Base-by-base conservation (phyloP, 1,140 invertebrate species). In the Zaprionus taronus region DNA sequence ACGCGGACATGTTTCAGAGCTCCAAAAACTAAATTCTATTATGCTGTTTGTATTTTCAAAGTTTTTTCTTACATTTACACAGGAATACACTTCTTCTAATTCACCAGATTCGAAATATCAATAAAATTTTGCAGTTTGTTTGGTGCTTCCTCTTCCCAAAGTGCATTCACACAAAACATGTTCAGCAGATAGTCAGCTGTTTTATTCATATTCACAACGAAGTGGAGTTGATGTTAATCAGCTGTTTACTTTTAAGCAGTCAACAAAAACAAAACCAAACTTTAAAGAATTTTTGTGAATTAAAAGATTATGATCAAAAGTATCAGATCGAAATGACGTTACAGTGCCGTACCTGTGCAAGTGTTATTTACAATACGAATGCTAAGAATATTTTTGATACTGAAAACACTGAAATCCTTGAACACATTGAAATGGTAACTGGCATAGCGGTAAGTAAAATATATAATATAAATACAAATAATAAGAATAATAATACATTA, bases 351-450 rank as follows among this genome's bases (percentile, higher is more conserved):
- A 83, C 74, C 17, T 87, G 84, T 22, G 80, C 22, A 22, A 69
- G 56, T 20, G 51, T 81, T n/a, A 89, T 89, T 28, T 87, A 89
- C n/a, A 81, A 83, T 6, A 60, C 44, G 5, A 81, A 80, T 17
- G 71, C 85, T 4, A 84, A 73, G 11, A 81, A 89, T 74, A 75
- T 89, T 4, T 89, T 89, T 22, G 24, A 65, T 2, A 26, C n/a
- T 0, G 62, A 79, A 11, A 84, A 81, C 53, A 58, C 57, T 4
- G 47, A 62, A 47, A 20, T 81, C 11, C 47, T 89, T 22, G 20
- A 57, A 36, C 71, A 84, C 38, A 63, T 89, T 34, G 11, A 66
- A 55, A 44, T 72, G 12, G 22, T 89, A 5, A 24, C 66, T 36
- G 85, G 81, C 7, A 68, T 55, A 1, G 14, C n/a, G 58, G 82